Conservation (phyloP, 1,140 invertebrate species). For the Cotesia vestalis region DNA sequence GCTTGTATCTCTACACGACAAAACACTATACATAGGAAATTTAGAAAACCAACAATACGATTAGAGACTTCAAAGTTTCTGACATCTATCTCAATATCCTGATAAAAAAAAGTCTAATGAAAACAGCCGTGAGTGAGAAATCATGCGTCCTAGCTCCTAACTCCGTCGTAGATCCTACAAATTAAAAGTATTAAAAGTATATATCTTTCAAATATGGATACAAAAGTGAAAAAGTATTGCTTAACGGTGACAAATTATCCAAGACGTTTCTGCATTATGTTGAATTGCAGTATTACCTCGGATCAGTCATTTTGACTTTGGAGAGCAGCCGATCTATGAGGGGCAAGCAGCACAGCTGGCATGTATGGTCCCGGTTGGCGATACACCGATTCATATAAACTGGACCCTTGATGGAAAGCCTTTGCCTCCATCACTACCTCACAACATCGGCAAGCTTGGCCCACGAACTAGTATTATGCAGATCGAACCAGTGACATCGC, state of each 20-base stretch:
- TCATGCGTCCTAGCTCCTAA: too few relatives aligned
- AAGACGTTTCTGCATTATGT: slow-evolving; percentile 15
- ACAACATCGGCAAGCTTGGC: slow-evolving; percentile 65
- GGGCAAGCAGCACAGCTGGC: slow-evolving; percentile 76
- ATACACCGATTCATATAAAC: slow-evolving; percentile 73
- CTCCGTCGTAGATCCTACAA: too few relatives aligned
- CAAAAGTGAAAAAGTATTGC: too few relatives aligned
- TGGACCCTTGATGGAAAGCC: slow-evolving; percentile 71
- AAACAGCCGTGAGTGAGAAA: too few relatives aligned
- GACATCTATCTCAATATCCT: too few relatives aligned
- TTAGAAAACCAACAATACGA: too few relatives aligned
- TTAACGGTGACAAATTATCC: not conserved
- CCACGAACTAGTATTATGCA: slow-evolving; percentile 68
- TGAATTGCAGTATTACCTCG: slow-evolving; percentile 75
- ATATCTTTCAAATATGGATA: too few relatives aligned
- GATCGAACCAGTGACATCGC: slow-evolving; percentile 66
- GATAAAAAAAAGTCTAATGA: too few relatives aligned
- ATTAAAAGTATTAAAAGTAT: too few relatives aligned
- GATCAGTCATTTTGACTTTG: slow-evolving; percentile 76
- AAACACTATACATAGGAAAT: too few relatives aligned
- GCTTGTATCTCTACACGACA: too few relatives aligned
- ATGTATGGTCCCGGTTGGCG: slow-evolving; percentile 76
- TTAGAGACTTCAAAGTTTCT: too few relatives aligned
- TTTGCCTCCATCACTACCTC: slow-evolving; percentile 60
- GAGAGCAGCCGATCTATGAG: slow-evolving; percentile 71